Evolutionary conservation across 2,888 invertebrate genomes (phyloP).

Genomic region (Ormyrus rosae): DNA sequence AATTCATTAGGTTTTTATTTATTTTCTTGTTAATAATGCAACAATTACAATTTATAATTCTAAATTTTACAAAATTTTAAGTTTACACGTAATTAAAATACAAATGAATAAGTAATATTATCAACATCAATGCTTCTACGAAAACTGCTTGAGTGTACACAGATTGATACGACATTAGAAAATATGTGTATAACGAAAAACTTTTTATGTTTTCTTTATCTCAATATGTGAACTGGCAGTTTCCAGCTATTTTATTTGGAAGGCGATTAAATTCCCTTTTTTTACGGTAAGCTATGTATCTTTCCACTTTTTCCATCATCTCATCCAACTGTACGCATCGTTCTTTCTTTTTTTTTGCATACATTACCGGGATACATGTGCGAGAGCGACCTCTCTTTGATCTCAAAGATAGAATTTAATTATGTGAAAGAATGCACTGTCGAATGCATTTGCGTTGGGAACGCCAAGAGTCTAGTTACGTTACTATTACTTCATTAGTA

Average conservation of each 20-base stretch:
- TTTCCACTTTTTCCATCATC: not conserved
- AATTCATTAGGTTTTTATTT: too few relatives aligned
- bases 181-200: slow-evolving; percentile 16
- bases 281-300: not conserved
- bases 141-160: not conserved
- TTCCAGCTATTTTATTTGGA: not conserved
- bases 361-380: not conserved
- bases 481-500: slow-evolving; percentile 11
- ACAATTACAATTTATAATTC: too few relatives aligned
- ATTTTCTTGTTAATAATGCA: too few relatives aligned
- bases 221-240: not conserved
- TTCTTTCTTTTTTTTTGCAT: not conserved
- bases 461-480: slow-evolving; percentile 31
- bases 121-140: not conserved
- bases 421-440: slow-evolving; percentile 34
- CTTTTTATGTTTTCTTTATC: slow-evolving; percentile 39
- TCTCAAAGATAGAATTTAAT: slow-evolving; percentile 37
- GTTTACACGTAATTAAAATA: not conserved
- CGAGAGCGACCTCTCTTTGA: slow-evolving; percentile 5
- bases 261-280: not conserved
- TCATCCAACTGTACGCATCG: not conserved
- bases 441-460: slow-evolving; percentile 24
- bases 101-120: not conserved
- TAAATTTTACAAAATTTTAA: not conserved
- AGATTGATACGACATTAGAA: not conserved